Conservation (phyloP, 2,888 invertebrate species). For the Agonopterix arenella region DNA sequence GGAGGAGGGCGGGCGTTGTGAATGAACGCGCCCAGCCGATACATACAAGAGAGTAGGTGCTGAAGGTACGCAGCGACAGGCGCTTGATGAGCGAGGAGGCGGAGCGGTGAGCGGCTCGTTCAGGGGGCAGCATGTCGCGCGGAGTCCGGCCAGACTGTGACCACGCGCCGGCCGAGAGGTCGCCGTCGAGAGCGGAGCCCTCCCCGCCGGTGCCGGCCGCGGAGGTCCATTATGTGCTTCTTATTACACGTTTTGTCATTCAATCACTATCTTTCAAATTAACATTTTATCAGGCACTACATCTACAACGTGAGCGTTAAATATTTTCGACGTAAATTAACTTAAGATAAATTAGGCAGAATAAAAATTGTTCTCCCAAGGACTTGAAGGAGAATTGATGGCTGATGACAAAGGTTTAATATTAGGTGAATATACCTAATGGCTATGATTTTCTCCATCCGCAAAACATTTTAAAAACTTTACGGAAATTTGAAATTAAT, state of each 20-base stretch:
- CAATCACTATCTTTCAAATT: background rate
- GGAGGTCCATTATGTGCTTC: constrained; percentile 27
- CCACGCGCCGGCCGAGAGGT: constrained; percentile 17
- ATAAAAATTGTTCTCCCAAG: too few relatives aligned
- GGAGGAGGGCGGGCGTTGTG: constrained; percentile 53
- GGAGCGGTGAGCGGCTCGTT: constrained; percentile 58
- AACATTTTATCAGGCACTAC: too few relatives aligned
- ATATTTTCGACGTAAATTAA: too few relatives aligned
- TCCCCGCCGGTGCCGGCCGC: constrained; percentile 50
- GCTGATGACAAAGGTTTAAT: too few relatives aligned
- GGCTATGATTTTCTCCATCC: too few relatives aligned
- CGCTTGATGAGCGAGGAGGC: constrained; percentile 67
- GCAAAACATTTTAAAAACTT: too few relatives aligned
- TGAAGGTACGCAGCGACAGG: constrained; percentile 59
- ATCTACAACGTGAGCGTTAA: too few relatives aligned
- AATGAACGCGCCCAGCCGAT: constrained; percentile 53
- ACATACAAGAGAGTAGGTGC: constrained; percentile 71
- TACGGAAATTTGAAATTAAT: too few relatives aligned
- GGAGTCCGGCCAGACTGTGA: constrained; percentile 50
- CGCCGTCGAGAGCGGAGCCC: constrained; percentile 24
- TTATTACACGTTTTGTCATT: constrained; percentile 17
- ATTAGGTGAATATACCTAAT: too few relatives aligned
- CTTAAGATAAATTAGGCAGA: too few relatives aligned
- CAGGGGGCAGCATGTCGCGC: constrained; percentile 67
- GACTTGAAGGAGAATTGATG: too few relatives aligned